Conservation (phyloP, 2,113 vertebrate species). For the Silurus asotus region DNA sequence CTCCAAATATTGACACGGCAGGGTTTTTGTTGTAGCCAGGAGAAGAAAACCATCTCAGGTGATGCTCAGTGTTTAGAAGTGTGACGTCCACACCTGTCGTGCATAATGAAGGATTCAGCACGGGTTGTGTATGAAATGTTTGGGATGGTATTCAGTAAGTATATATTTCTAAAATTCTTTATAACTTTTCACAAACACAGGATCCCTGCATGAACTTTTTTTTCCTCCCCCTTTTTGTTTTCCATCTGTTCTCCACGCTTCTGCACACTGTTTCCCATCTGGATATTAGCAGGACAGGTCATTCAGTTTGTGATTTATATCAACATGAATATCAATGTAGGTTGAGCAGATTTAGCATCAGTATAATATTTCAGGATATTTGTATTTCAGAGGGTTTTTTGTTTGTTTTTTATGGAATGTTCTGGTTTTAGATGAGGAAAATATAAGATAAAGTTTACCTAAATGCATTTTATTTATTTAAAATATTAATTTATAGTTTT, state of each 20-base stretch:
- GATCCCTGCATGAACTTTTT: not conserved
- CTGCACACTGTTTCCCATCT: not conserved
- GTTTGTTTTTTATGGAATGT: not conserved
- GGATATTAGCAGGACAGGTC: not conserved
- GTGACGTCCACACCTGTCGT: not conserved
- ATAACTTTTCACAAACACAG: slow-evolving; percentile 1
- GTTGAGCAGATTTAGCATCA: not conserved
- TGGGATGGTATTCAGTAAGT: slow-evolving; percentile 67
- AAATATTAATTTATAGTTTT: no score
- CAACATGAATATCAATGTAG: not conserved
- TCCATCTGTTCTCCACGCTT: not conserved
- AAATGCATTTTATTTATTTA: not conserved
- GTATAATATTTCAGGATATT: not conserved
- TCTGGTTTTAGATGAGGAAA: not conserved
- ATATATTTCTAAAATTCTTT: not conserved
- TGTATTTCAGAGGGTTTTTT: no score
- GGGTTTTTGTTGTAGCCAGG: slow-evolving; percentile 48
- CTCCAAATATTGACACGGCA: slow-evolving; percentile 17
- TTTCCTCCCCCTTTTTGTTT: not conserved
- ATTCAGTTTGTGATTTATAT: not conserved
- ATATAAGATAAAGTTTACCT: not conserved
- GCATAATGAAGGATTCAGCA: not conserved
- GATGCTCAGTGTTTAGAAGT: slow-evolving; percentile 43
- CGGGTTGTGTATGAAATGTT: slow-evolving; percentile 52
- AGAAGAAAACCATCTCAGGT: slow-evolving; percentile 49